Base-by-base conservation (phyloP, 92 coral and sea anemone species). In the Parazoanthus atlanticus region DNA sequence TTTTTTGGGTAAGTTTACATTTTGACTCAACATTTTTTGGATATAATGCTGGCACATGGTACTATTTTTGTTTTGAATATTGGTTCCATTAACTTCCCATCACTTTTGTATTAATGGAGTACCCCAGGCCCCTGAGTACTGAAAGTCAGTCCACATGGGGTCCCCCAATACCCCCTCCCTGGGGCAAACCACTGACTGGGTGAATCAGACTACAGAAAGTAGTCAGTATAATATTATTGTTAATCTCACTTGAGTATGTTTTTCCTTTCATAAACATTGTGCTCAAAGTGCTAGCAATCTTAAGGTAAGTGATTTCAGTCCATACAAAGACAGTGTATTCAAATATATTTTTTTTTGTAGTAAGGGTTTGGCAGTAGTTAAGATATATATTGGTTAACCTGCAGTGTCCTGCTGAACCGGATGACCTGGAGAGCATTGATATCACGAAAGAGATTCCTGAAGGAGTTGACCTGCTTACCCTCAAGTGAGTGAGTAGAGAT, bases 361-460 rank as follows among this genome's bases (percentile, higher is more conserved):
- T 74, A 31, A 8, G 74, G 74, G 30, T 67, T 15, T 52, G 21
- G 15, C 28, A 67, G 15, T 67, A 7, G 31, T 41, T 46, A 43
- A 38, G 2, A 33, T 79, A 1, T 30, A 30, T 33, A 46, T 30
- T 88, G 80, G 38, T 76, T 76, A 31, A 47, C 32, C 90, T 85
- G 61, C 84, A 94, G 98, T 86, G 98, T 67, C 93, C 91, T 41
- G 92, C 95, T 58, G 95, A 94, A 16, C 91, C 95, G 56, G 92
- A 80, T 71, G 88, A 92, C 84, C 46, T 94, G 52, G 98, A 94
- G 70, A 66, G 86, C 41, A 49, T 93, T 43, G 98, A 94, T 47
- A 90, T 94, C 77, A 77, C 78, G n/a, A 89, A 89, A 11, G 91
- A 70, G 34, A 93, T 94, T 41, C 96, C 98, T 43, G 93, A 90